phyloP scores from a whole-genome alignment of 1,140 invertebrate genomes.

The Lethrus apterus region DNA sequence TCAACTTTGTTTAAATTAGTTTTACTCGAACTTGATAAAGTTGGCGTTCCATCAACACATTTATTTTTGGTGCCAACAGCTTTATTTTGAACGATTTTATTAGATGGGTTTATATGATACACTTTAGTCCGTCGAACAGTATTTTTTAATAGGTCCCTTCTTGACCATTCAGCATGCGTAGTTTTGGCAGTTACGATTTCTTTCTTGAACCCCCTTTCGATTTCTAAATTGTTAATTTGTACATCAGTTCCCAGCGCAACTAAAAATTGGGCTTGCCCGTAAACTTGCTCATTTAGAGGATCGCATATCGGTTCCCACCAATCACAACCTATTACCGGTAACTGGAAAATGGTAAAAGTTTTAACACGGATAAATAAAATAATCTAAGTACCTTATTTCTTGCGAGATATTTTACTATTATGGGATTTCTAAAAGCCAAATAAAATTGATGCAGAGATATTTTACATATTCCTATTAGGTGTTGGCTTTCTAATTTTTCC shows the following conservation, averaged over 20 bases:
- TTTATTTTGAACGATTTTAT: constrained; percentile 4
- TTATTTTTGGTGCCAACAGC: background rate
- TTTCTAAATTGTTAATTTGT: constrained; percentile 51
- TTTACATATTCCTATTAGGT: constrained; percentile 47
- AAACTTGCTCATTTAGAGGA: constrained; percentile 38
- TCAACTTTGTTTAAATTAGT: constrained; percentile 12
- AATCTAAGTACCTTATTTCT: constrained; percentile 13
- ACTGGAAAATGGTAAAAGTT: constrained; percentile 30
- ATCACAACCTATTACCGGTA: constrained; percentile 54
- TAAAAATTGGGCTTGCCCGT: constrained; percentile 49
- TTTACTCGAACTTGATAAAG: too few relatives aligned
- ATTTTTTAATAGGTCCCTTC: background rate
- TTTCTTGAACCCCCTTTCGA: constrained; percentile 38
- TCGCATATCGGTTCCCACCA: constrained; percentile 49
- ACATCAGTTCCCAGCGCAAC: constrained; percentile 52
- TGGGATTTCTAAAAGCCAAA: constrained; percentile 50
- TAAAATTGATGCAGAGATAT: constrained; percentile 53
- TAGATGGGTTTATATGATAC: background rate
- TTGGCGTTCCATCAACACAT: background rate
- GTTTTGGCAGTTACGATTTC: constrained; percentile 7
- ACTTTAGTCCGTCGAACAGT: background rate
- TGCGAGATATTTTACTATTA: constrained; percentile 42
- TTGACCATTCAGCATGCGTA: background rate
- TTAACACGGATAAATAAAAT: background rate
- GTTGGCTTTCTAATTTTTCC: constrained; percentile 35